Evolutionary conservation across 2,888 invertebrate genomes (phyloP).

Genomic region (Scelioninae gen. 1): DNA sequence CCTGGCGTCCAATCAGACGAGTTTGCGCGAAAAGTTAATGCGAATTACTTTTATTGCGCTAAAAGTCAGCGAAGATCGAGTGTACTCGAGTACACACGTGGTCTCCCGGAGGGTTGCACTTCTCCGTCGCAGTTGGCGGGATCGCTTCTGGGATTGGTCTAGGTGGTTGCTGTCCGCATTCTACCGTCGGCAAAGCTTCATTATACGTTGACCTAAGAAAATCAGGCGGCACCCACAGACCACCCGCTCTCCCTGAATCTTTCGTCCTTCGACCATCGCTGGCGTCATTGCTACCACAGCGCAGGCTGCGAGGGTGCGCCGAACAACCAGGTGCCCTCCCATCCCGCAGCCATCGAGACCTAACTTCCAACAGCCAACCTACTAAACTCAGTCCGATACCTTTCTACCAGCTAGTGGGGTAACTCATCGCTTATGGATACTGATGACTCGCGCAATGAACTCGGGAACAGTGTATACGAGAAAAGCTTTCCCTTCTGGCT

Average conservation of each 20-base stretch:
- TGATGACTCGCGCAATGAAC: slow-evolving; percentile 90
- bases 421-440: slow-evolving; percentile 91
- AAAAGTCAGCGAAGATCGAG: slow-evolving; percentile 37
- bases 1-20: slow-evolving; percentile 11
- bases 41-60: slow-evolving; percentile 35
- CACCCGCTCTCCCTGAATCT: slow-evolving; percentile 65
- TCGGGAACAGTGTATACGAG: slow-evolving; percentile 78
- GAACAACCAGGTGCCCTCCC: slow-evolving; percentile 81
- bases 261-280: slow-evolving; percentile 72
- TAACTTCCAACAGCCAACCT: slow-evolving; percentile 64
- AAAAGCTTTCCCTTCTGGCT: slow-evolving; percentile 72
- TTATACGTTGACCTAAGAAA: slow-evolving; percentile 85
- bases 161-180: slow-evolving; percentile 77
- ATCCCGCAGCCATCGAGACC: slow-evolving; percentile 70
- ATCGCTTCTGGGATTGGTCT: slow-evolving; percentile 81
- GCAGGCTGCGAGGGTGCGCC: slow-evolving; percentile 74
- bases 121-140: slow-evolving; percentile 77
- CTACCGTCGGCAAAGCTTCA: slow-evolving; percentile 78
- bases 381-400: slow-evolving; percentile 67
- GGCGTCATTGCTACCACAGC: slow-evolving; percentile 61
- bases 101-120: slow-evolving; percentile 65
- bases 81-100: slow-evolving; percentile 15
- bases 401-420: slow-evolving; percentile 73
- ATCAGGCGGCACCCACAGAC: slow-evolving; percentile 80
- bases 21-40: slow-evolving; percentile 26